Evolutionary conservation across 2,797 vertebrate species (phyloP), one percentile per base, ranked within the genome.

Genomic region (Rhynchotus rufescens): DNA sequence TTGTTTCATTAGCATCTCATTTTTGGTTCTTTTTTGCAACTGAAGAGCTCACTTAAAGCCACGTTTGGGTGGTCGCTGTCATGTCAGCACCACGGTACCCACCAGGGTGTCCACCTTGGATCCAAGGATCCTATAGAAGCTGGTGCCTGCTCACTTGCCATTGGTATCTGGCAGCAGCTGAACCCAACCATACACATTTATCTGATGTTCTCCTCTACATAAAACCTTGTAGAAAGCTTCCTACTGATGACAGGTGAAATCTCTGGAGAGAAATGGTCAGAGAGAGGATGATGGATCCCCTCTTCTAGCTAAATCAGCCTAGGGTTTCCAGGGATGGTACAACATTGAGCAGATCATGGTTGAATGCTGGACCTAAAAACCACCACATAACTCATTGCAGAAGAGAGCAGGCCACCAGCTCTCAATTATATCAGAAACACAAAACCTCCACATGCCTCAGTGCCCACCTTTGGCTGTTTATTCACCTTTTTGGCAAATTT

Each of bases 331-430:
- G 42, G 28, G 44, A 30, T 9, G 52, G 28, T 21, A 15, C 30
- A 25, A 10, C 0, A 1, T 10, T 12, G n/a, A 10, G 10, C 23
- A 49, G 59, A 7, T 26, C 34, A 16, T 5, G 8, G 15, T 65
- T 34, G 52, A 54, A 78, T 23, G 32, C 57, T 6, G 25, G 65
- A 25, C 7, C 80, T 45, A 69, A 86, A 88, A 67, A 28, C 71
- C 20, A 78, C 1, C 5, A 0, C 16, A 21, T 12, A 78, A 69
- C 8, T 8, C 28, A 16, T 1, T 2, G 9, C 19, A 10, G 14
- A 52, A 60, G 6, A 45, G 20, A 66, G 59, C 75, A 62, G 30
- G 54, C 56, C 54, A 15, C 21, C 10, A 54, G 11, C 13, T 59
- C 64, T 45, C n/a, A 8, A 8, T 25, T 25, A 17, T 13, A 59